Percentiles rank a stretch among this genome's conserved stretches.
These are phyloP conservation scores for Cynopterus brachyotis DNA, from an alignment of 2,113 vertebrate genomes.

Conservation along the genomic window DNA sequence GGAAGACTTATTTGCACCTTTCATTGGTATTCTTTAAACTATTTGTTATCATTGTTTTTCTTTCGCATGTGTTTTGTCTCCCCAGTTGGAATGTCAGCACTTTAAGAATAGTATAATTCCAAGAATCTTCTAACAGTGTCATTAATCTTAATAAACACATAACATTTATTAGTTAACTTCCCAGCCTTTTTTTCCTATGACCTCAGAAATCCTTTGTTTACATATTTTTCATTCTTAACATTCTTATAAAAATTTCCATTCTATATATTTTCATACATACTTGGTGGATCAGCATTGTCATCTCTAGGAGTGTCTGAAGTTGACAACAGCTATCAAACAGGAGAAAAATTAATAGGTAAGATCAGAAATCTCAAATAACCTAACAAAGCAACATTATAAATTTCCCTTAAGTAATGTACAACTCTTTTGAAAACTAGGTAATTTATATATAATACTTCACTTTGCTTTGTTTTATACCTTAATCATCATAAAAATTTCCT, in stretches of 20 bases:
- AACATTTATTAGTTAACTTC: background rate
- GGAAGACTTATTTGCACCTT: background rate
- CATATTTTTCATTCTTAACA: background rate
- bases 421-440: background rate
- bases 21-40: background rate
- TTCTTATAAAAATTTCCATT: background rate
- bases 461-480: slow-evolving; percentile 5
- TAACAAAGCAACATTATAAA: background rate
- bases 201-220: background rate
- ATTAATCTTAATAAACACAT: background rate
- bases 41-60: background rate
- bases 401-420: background rate
- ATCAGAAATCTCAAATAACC: slow-evolving; percentile 5
- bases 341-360: slow-evolving; percentile 37
- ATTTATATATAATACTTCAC: background rate
- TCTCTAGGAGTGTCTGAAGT: slow-evolving; percentile 90
- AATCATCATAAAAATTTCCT: background rate
- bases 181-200: background rate
- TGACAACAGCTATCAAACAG: slow-evolving; percentile 89
- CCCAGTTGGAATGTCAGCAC: background rate
- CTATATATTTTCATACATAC: slow-evolving; percentile 83
- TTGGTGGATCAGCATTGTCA: slow-evolving; percentile 92
- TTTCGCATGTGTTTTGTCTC: background rate
- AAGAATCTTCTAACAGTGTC: background rate
- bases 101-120: background rate